Conservation (phyloP, 2,888 invertebrate genomes). For the Pachliopta kotzebuea region DNA sequence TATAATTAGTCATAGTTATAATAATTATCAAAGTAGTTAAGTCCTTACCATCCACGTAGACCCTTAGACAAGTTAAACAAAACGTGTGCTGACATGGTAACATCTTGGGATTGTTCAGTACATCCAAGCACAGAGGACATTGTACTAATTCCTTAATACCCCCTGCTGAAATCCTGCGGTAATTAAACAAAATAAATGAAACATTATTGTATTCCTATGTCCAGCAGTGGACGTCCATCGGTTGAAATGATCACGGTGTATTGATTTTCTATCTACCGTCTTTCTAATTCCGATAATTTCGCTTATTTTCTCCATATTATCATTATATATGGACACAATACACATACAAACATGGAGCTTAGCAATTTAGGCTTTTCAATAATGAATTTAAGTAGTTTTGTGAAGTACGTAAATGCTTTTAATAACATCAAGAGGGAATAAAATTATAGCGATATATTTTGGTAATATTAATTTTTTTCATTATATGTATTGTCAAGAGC, state of each 20-base stretch:
- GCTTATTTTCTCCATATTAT: too few relatives aligned
- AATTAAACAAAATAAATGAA: slow-evolving; percentile 13
- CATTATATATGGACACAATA: too few relatives aligned
- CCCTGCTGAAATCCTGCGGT: slow-evolving; percentile 55
- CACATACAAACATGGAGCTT: too few relatives aligned
- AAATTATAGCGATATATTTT: neutral
- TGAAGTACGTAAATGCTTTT: neutral
- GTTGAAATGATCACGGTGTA: too few relatives aligned
- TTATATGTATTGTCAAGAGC: slow-evolving; percentile 14
- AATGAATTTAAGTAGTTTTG: neutral
- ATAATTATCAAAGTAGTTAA: too few relatives aligned
- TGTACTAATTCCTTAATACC: slow-evolving; percentile 81
- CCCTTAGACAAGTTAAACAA: slow-evolving; percentile 80
- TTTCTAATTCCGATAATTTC: too few relatives aligned
- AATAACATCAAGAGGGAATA: neutral
- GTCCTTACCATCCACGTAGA: slow-evolving; percentile 64
- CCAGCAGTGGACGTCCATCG: too few relatives aligned
- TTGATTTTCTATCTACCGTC: neutral
- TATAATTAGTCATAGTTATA: neutral
- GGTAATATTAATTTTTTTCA: slow-evolving; percentile 2
- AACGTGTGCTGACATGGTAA: slow-evolving; percentile 85
- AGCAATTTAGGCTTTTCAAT: too few relatives aligned
- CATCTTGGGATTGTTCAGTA: slow-evolving; percentile 81
- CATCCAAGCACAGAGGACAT: slow-evolving; percentile 81
- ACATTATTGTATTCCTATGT: too few relatives aligned